Conservation (phyloP, 2,888 invertebrate genomes). For the Girardia tigrina region DNA sequence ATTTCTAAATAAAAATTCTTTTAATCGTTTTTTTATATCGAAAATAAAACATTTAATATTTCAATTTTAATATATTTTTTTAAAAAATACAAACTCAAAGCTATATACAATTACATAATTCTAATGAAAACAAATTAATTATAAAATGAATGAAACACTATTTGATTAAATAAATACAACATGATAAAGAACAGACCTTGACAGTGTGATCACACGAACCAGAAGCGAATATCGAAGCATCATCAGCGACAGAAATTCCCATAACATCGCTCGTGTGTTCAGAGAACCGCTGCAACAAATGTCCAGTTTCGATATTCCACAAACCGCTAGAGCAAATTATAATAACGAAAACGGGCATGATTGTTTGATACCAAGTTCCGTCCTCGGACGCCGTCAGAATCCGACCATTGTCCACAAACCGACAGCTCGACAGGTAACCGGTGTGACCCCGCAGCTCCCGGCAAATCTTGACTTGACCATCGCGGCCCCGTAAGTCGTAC, state of each 20-base stretch:
- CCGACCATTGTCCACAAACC: neutral
- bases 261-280: conserved; percentile 2
- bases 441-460: neutral
- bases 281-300: neutral
- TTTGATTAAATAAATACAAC: neutral
- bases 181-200: neutral
- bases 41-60: too few species aligned
- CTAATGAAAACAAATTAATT: too few species aligned
- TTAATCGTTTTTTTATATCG: too few species aligned
- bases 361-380: neutral
- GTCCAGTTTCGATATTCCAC: neutral
- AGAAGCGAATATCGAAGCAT: neutral
- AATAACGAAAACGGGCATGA: too few species aligned
- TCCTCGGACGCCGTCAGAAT: neutral
- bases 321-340: neutral
- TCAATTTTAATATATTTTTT: too few species aligned
- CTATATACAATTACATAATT: too few species aligned
- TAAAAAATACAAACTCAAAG: too few species aligned
- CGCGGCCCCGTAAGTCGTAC: neutral
- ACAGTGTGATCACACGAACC: neutral
- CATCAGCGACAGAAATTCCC: neutral
- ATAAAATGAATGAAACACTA: too few species aligned
- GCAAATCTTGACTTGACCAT: neutral
- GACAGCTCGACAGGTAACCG: neutral
- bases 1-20: too few species aligned